Evolutionary conservation across 2,113 vertebrate genomes (phyloP), one percentile per base, ranked within the genome.

Genomic region (Hiodon alosoides): DNA sequence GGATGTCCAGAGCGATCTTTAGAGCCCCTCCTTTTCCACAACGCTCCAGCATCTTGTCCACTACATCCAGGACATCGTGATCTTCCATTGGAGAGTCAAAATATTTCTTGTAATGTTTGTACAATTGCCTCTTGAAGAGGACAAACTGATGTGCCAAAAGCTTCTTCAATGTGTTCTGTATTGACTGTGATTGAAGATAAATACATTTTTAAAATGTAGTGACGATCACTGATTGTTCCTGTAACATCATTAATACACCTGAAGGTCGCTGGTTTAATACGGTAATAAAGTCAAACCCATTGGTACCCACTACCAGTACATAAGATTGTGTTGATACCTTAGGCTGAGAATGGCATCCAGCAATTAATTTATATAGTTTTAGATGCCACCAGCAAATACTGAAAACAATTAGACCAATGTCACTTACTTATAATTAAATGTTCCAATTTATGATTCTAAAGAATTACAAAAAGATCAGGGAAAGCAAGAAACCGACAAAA

Each of bases 61-160:
- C 90, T 62, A 90, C 79, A 76, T 89, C 86, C 3, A 92, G 85
- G n/a, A 83, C 3, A 71, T 92, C 90, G 47, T 79, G 77, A 0
- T 87, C 82, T 61, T 79, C 16, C 67, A 84, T 13, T 0, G 81
- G 53, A 0, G 69, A 3, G 16, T 76, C 2, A 77, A 50, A 4
- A 0, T 46, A 8, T 5, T 70, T 53, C 2, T 55, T 47, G 54
- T 67, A 31, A 4, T 59, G 52, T 6, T 7, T 46, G n/a, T 47
- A 10, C 66, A 85, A 46, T 9, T 8, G 16, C 51, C 59, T 50
- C 71, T 80, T 82, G 17, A 78, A 76, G 79, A 71, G 75, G 0
- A 51, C 4, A 0, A 89, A 57, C 62, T 90, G 86, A 0, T 73
- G 7, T 0, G 0, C 31, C 5, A 4, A 14, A 10, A 75, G 54